A percentile compares a stretch with the other conserved stretches of the same genome.
phyloP scores from a whole-genome alignment of 1,140 invertebrate genomes.

The Bombus vancouverensis region DNA sequence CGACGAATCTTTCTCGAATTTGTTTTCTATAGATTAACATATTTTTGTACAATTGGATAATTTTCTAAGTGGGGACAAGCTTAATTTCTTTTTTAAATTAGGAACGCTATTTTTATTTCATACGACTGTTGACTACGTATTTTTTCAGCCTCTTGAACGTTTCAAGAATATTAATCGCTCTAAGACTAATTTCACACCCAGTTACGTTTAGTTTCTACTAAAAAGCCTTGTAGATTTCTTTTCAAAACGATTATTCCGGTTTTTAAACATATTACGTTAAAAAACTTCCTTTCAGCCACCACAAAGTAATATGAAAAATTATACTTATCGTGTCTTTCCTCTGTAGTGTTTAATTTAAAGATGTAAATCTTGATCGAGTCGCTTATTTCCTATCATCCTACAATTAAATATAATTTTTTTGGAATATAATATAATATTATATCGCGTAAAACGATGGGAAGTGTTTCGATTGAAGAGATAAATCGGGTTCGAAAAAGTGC shows the following conservation, averaged over 20 bases:
- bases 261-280: neutral
- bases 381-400: neutral
- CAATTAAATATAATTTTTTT: neutral
- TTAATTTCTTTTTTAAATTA: too few species aligned
- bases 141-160: too few species aligned
- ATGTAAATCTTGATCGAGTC: neutral
- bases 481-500: slow-evolving; percentile 7
- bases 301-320: too few species aligned
- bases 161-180: too few species aligned
- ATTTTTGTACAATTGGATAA: too few species aligned
- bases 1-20: neutral
- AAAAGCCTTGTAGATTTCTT: neutral
- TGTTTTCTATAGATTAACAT: neutral
- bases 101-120: too few species aligned
- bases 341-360: neutral
- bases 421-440: too few species aligned
- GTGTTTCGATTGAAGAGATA: neutral
- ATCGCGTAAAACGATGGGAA: neutral
- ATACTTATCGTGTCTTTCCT: neutral
- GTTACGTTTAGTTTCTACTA: too few species aligned
- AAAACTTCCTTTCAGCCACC: too few species aligned
- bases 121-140: too few species aligned
- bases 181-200: too few species aligned
- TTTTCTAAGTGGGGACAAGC: too few species aligned
- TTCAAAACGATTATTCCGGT: neutral